Evolutionary conservation across 2,888 invertebrate genomes (phyloP).

Genomic region (Dorcus parallelipipedus): DNA sequence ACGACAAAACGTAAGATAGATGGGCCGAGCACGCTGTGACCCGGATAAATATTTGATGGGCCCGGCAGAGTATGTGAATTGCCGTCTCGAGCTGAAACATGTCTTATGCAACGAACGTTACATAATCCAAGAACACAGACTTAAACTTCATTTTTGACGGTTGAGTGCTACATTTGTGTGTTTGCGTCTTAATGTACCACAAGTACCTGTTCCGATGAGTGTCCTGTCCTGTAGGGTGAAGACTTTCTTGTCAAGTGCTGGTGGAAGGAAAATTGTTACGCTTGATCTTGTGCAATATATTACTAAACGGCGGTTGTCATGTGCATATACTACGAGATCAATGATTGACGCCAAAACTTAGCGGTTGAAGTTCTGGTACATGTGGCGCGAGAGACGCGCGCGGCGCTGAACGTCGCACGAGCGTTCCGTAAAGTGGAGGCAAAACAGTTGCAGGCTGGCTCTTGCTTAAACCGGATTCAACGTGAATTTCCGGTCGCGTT

Average conservation of each 20-base stretch:
- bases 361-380: slow-evolving; percentile 33
- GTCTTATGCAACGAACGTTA: slow-evolving; percentile 41
- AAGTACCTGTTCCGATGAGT: no score
- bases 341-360: slow-evolving; percentile 39
- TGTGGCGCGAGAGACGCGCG: slow-evolving; percentile 35
- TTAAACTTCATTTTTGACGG: slow-evolving; percentile 15
- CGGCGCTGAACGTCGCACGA: slow-evolving; percentile 36
- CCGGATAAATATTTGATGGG: slow-evolving; percentile 45
- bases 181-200: slow-evolving; percentile 6
- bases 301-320: slow-evolving; percentile 36
- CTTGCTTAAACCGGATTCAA: slow-evolving; percentile 27
- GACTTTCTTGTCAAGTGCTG: slow-evolving; percentile 1
- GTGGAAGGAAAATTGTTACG: slow-evolving; percentile 25
- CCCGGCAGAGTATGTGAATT: slow-evolving; percentile 40
- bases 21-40: slow-evolving; percentile 40
- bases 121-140: slow-evolving; percentile 37
- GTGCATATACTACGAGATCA: slow-evolving; percentile 41
- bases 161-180: slow-evolving; percentile 2
- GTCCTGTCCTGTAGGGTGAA: neutral
- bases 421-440: slow-evolving; percentile 27
- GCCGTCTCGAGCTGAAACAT: slow-evolving; percentile 37
- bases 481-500: slow-evolving; percentile 6
- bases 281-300: slow-evolving; percentile 27
- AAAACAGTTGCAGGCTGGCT: slow-evolving; percentile 43
- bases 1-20: slow-evolving; percentile 41